Conservation (phyloP, 2,888 invertebrate genomes). For the Epicampocera succincta region DNA sequence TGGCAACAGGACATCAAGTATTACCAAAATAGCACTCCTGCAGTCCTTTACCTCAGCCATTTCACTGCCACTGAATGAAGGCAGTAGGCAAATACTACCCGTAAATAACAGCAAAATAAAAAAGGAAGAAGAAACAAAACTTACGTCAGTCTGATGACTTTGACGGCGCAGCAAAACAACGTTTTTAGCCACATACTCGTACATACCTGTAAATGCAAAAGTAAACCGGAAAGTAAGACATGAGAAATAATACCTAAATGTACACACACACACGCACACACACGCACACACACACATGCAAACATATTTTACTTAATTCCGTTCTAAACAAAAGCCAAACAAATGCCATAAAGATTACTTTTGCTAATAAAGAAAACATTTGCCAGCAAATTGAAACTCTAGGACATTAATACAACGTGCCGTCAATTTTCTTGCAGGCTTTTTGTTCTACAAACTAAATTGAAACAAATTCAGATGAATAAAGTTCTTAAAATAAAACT, state of each 20-base stretch:
- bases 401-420: slow-evolving; percentile 13
- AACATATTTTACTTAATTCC: neutral
- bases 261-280: too few species aligned
- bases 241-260: neutral
- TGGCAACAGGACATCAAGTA: neutral
- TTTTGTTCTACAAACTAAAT: too few species aligned
- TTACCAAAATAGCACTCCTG: too few species aligned
- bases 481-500: neutral
- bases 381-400: neutral
- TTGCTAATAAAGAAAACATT: neutral
- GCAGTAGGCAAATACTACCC: too few species aligned
- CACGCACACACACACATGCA: too few species aligned
- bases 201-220: too few species aligned
- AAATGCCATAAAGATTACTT: neutral
- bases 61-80: too few species aligned
- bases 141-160: slow-evolving; percentile 5
- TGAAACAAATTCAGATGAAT: neutral
- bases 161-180: neutral
- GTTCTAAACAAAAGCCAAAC: neutral
- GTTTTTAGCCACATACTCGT: neutral
- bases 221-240: neutral
- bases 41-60: too few species aligned
- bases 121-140: slow-evolving; percentile 1
- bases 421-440: neutral
- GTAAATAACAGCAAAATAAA: too few species aligned